phyloP scores from a whole-genome alignment of 2,113 vertebrate genomes.

The Sarotherodon lohbergeri region DNA sequence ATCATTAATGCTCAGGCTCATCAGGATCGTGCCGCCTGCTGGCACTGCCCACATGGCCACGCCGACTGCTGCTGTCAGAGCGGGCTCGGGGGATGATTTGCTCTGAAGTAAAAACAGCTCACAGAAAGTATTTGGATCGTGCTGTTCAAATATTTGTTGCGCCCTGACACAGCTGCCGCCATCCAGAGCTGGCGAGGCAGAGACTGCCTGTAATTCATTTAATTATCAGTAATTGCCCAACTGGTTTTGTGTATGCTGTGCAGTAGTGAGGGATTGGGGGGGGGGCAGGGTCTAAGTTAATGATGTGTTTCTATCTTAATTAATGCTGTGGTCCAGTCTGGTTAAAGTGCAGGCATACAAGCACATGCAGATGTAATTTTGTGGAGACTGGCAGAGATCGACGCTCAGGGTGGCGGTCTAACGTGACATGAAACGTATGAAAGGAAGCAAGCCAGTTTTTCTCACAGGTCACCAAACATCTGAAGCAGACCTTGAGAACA shows the following conservation, averaged over 20 bases:
- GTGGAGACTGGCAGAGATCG: too few species aligned
- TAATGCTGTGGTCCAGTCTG: too few species aligned
- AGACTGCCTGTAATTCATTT: conserved; percentile 90
- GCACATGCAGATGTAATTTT: too few species aligned
- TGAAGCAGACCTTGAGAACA: too few species aligned
- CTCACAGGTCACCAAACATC: too few species aligned
- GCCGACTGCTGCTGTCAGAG: conserved; percentile 7
- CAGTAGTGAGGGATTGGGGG: too few species aligned
- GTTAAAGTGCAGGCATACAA: too few species aligned
- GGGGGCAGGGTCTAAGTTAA: too few species aligned
- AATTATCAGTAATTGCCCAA: conserved; percentile 94
- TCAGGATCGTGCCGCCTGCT: conserved; percentile 71
- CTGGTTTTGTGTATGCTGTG: conserved; percentile 62
- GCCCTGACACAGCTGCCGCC: conserved; percentile 72
- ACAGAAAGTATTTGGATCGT: conserved; percentile 73
- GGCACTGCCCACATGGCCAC: conserved; percentile 66
- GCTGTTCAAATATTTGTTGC: conserved; percentile 87
- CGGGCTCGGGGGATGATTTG: neutral
- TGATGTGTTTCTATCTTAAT: too few species aligned
- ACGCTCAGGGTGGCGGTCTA: too few species aligned
- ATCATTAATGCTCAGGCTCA: conserved; percentile 71
- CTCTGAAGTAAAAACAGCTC: conserved; percentile 24
- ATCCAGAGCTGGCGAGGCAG: conserved; percentile 70
- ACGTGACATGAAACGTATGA: too few species aligned
- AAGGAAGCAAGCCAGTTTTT: too few species aligned